These are phyloP conservation scores for Leiothrix lutea DNA, from an alignment of 2,113 vertebrate genomes.

Conservation along the genomic window DNA sequence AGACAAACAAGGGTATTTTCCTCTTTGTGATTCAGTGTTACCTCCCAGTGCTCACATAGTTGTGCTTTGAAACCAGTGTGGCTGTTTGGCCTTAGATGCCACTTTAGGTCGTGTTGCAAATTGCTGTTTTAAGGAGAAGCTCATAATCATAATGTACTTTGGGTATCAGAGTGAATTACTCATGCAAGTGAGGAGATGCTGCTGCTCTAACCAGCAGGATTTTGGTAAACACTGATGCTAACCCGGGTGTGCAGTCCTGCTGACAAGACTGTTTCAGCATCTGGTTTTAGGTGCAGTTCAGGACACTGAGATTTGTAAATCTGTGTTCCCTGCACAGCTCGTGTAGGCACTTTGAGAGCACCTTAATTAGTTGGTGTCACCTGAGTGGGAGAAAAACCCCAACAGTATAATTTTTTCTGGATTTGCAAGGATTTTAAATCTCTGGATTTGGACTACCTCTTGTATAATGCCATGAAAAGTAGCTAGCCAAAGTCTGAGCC, in stretches of 20 bases:
- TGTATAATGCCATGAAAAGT: background rate
- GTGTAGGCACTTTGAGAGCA: background rate
- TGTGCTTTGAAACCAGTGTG: background rate
- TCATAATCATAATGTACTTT: background rate
- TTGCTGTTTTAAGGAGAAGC: background rate
- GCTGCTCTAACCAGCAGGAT: background rate
- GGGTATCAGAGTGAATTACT: background rate
- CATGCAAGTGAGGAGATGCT: background rate
- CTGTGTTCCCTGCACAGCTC: background rate
- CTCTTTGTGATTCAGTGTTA: background rate
- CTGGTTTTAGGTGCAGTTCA: background rate
- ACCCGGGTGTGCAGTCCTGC: background rate
- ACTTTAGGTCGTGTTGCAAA: background rate
- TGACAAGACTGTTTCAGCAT: background rate
- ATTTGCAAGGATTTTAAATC: background rate
- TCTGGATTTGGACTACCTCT: background rate
- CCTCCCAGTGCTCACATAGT: background rate
- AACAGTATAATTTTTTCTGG: background rate
- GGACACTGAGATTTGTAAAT: background rate
- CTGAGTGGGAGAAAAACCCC: background rate
- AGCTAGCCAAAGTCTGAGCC: background rate
- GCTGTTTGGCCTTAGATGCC: background rate
- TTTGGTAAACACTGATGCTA: background rate
- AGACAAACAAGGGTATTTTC: background rate
- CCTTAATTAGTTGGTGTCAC: background rate